Evolutionary conservation across 2,797 vertebrate genomes (phyloP).

Genomic region (Hydrophis major): DNA sequence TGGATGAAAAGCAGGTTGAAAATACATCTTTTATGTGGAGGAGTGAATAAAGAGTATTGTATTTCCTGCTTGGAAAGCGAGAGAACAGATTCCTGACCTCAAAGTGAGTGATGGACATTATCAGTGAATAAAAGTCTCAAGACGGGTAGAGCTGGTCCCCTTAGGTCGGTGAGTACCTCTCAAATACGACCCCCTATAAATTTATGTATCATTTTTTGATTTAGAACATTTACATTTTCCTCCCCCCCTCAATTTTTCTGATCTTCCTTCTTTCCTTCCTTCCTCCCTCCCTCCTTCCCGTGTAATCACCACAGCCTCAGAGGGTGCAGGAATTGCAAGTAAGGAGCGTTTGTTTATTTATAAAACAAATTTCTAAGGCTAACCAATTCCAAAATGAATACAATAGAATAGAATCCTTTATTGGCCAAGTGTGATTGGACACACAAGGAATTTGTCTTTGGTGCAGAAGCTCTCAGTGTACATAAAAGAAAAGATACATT

Average conservation of each 20-base stretch:
- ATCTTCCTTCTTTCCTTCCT: background rate
- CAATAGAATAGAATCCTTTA: no score
- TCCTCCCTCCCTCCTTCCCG: background rate
- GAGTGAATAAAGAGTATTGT: background rate
- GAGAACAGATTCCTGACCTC: background rate
- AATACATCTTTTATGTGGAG: background rate
- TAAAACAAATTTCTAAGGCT: background rate
- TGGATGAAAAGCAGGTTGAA: background rate
- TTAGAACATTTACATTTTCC: background rate
- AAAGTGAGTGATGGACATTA: background rate
- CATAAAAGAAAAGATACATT: no score
- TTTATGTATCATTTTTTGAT: background rate
- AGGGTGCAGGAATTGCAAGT: background rate
- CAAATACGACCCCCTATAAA: background rate
- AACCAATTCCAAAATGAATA: background rate
- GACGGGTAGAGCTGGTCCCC: background rate
- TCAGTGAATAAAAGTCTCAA: background rate
- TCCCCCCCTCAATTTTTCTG: background rate
- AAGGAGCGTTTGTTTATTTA: background rate
- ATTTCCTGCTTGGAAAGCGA: background rate
- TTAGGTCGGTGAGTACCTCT: background rate
- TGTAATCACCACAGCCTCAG: background rate
- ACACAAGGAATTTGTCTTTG: no score
- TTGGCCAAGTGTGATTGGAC: no score
- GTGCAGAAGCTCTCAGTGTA: no score